Conservation (phyloP, 2,797 vertebrate species). For the Labeo calbasu region DNA sequence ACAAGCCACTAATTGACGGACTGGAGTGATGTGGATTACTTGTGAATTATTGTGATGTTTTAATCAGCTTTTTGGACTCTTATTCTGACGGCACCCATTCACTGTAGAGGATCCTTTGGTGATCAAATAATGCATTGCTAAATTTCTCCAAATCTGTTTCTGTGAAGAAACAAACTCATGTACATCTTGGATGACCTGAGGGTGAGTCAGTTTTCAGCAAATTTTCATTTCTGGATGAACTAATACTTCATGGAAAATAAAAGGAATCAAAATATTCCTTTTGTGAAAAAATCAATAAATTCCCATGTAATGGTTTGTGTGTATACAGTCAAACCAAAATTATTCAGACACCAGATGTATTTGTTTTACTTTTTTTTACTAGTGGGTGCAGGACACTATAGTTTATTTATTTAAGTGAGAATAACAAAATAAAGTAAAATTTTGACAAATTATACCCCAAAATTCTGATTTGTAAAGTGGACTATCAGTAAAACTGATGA, state of each 20-base stretch:
- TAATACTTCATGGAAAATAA: not conserved
- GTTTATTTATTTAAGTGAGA: too few relatives aligned
- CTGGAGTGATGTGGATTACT: not conserved
- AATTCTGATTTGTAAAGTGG: too few relatives aligned
- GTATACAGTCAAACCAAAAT: conserved; percentile 2
- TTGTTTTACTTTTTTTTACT: too few relatives aligned
- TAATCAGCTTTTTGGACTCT: not conserved
- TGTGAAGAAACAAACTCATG: not conserved
- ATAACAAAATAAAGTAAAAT: too few relatives aligned
- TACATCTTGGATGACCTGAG: not conserved
- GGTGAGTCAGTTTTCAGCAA: not conserved
- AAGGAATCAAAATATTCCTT: not conserved
- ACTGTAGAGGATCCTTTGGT: not conserved
- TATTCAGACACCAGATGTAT: too few relatives aligned
- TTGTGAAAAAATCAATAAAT: not conserved
- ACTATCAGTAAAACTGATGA: too few relatives aligned
- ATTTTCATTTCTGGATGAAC: not conserved
- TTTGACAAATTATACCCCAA: too few relatives aligned
- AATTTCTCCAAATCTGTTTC: not conserved
- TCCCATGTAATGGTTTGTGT: conserved; percentile 56
- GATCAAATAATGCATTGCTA: not conserved
- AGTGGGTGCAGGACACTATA: too few relatives aligned
- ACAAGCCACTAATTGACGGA: not conserved
- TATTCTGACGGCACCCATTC: not conserved
- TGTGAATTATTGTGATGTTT: not conserved